Percentiles rank a stretch among this genome's conserved stretches.
Conservation (phyloP, 2,797 vertebrate genomes). For the Ptychadena robeensis region DNA sequence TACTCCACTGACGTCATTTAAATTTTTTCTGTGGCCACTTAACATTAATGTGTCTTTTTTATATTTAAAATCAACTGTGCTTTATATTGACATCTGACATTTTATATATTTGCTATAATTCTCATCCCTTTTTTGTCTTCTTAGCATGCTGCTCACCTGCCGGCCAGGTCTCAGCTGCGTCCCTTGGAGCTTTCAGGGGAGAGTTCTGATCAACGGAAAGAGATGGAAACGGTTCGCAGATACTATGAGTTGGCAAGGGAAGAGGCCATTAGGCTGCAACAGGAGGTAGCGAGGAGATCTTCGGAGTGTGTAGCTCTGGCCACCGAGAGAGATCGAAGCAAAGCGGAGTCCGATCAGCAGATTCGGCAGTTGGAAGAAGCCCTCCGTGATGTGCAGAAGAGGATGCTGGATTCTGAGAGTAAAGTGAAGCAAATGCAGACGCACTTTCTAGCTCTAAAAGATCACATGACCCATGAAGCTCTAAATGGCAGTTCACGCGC, state of each 20-base stretch:
- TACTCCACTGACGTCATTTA: too few relatives aligned
- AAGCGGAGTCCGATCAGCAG: slow-evolving; percentile 88
- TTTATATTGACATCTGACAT: not conserved
- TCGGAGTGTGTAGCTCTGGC: slow-evolving; percentile 84
- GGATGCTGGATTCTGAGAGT: slow-evolving; percentile 95
- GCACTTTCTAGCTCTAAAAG: slow-evolving; percentile 93
- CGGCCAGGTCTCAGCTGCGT: slow-evolving; percentile 80
- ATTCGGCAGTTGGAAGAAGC: slow-evolving; percentile 92
- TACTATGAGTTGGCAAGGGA: slow-evolving; percentile 74
- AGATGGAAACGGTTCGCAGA: slow-evolving; percentile 75
- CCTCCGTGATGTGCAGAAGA: slow-evolving; percentile 92
- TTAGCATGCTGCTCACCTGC: slow-evolving; percentile 58
- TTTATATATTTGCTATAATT: not conserved
- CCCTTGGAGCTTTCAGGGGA: slow-evolving; percentile 82
- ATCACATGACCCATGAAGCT: slow-evolving; percentile 79
- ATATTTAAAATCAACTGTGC: not conserved
- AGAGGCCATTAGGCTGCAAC: slow-evolving; percentile 78
- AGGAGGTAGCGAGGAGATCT: slow-evolving; percentile 81
- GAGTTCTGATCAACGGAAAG: slow-evolving; percentile 77
- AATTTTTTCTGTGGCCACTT: too few relatives aligned
- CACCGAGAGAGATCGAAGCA: slow-evolving; percentile 79
- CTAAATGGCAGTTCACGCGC: slow-evolving; percentile 71
- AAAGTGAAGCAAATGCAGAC: slow-evolving; percentile 97
- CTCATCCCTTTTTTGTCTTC: not conserved
- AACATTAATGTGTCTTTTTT: too few relatives aligned